A percentile compares a stretch with the other conserved stretches of the same genome.
These are phyloP conservation scores for Drosophila serrata DNA, from an alignment of 1,140 invertebrate genomes.

Conservation along the genomic window DNA sequence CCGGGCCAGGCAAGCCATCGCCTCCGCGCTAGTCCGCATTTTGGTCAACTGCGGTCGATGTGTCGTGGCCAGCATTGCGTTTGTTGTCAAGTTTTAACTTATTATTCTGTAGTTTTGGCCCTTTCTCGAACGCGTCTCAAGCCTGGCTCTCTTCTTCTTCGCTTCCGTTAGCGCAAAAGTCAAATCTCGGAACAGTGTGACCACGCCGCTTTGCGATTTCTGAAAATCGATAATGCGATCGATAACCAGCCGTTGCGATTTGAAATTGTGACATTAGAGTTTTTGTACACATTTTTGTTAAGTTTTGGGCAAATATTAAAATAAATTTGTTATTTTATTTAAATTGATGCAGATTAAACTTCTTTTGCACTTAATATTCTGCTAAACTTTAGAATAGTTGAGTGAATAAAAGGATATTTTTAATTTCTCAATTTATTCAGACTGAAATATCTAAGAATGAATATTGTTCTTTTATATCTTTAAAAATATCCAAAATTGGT, in stretches of 20 bases:
- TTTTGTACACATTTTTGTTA: background rate
- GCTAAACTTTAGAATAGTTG: background rate
- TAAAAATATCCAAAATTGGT: no score
- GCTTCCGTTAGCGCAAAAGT: conserved; percentile 76
- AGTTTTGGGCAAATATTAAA: background rate
- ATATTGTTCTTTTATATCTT: background rate
- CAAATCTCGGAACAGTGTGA: conserved; percentile 52
- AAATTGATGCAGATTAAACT: background rate
- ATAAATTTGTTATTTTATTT: background rate
- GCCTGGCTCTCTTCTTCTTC: conserved; percentile 22
- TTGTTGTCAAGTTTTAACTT: background rate
- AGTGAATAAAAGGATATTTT: background rate
- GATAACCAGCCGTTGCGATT: background rate
- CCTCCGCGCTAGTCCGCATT: conserved; percentile 49
- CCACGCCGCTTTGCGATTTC: background rate
- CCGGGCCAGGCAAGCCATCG: conserved; percentile 40
- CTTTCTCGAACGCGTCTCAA: conserved; percentile 45
- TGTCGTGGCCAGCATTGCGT: conserved; percentile 2
- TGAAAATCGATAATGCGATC: background rate
- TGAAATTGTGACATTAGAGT: background rate
- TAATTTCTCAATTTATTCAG: background rate
- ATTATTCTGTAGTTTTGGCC: background rate
- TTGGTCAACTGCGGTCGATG: conserved; percentile 43
- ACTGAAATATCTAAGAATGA: background rate
- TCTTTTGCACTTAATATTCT: background rate